A percentile compares a stretch with the other conserved stretches of the same genome.
These are phyloP conservation scores for Coturnix japonica DNA, from an alignment of 2,113 vertebrate genomes.

Conservation along the genomic window DNA sequence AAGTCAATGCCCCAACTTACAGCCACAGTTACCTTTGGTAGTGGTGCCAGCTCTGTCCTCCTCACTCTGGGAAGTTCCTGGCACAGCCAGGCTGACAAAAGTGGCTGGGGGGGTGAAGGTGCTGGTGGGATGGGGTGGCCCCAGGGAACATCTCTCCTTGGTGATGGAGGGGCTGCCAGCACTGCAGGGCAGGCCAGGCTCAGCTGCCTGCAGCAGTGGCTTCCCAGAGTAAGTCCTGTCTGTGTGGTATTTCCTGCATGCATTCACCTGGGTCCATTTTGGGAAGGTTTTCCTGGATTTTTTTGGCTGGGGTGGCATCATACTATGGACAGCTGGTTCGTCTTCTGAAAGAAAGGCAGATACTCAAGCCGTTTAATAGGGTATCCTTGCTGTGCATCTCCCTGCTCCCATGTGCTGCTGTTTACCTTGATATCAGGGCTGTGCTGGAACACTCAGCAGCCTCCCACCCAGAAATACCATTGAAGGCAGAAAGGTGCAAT, in stretches of 20 bases:
- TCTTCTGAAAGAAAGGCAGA: conserved; percentile 47
- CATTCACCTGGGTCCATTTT: conserved; percentile 19
- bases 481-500: fast-evolving
- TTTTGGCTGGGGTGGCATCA: conserved; percentile 41
- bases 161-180: not conserved
- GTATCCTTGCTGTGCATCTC: fast-evolving
- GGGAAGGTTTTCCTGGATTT: conserved; percentile 72
- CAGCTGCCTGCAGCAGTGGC: not conserved
- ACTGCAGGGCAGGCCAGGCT: not conserved
- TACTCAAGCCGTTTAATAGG: not conserved
- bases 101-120: not conserved
- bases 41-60: not conserved
- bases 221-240: conserved; percentile 7
- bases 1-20: not conserved
- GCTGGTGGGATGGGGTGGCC: not conserved
- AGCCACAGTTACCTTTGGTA: conserved; percentile 30
- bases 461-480: not conserved
- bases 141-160: conserved; percentile 9
- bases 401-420: not conserved
- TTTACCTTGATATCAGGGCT: too few relatives aligned
- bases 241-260: not conserved
- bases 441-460: fast-evolving
- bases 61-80: not conserved
- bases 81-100: not conserved
- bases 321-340: not conserved